Percentiles rank a stretch among this genome's conserved stretches.
Conservation (phyloP, 1,140 invertebrate genomes). For the Leguminivora glycinivorella region DNA sequence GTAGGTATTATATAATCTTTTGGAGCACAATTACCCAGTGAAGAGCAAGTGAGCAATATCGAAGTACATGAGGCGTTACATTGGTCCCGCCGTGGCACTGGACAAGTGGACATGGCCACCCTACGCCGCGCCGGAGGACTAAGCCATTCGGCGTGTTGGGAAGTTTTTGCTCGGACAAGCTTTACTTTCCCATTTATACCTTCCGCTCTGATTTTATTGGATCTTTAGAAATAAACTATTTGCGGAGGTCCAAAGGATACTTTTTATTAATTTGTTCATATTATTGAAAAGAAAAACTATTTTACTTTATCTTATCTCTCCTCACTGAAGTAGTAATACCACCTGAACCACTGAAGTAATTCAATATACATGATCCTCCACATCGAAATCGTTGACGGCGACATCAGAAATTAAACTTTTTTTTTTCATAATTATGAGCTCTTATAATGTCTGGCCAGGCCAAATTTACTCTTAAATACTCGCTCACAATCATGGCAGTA, state of each 20-base stretch:
- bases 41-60: no score
- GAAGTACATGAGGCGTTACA: background rate
- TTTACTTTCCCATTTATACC: slow-evolving; percentile 16
- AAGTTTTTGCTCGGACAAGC: slow-evolving; percentile 12
- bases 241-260: background rate
- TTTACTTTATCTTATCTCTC: background rate
- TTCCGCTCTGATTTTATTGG: slow-evolving; percentile 19
- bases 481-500: no score
- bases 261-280: background rate
- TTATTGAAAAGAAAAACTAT: background rate
- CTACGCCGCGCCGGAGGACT: slow-evolving; percentile 4
- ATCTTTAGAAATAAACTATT: background rate
- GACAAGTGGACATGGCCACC: background rate
- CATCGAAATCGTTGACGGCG: no score
- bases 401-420: no score
- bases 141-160: slow-evolving; percentile 1
- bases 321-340: no score
- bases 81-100: background rate
- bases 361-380: no score
- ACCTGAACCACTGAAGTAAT: no score
- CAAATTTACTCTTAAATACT: no score
- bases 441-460: no score
- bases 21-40: no score
- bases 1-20: no score
- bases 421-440: no score